phyloP scores from a whole-genome alignment of 2,113 vertebrate species.

The Cyanoderma ruficeps region DNA sequence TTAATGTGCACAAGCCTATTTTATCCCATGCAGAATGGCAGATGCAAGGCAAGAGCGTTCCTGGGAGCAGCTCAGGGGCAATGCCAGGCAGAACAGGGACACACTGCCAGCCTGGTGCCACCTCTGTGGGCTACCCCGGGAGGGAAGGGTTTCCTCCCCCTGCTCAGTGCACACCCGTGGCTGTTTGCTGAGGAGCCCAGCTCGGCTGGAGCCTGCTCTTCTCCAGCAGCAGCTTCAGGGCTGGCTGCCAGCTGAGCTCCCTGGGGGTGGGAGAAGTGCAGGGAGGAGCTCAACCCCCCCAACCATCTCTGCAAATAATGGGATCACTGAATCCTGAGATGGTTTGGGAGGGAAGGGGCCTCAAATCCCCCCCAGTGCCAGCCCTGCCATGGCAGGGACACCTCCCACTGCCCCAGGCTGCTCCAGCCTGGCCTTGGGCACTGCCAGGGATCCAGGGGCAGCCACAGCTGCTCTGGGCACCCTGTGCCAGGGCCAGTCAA shows the following conservation, averaged over 20 bases:
- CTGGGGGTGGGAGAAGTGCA: background rate
- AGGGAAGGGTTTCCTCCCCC: too few species aligned
- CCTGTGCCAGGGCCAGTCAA: background rate
- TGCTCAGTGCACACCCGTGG: rapidly evolving
- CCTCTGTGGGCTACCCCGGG: background rate
- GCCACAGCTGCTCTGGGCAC: background rate
- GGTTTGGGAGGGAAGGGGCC: background rate
- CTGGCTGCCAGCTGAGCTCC: background rate
- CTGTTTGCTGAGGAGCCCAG: background rate
- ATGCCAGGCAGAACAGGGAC: background rate
- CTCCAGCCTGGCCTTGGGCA: background rate
- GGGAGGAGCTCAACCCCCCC: background rate
- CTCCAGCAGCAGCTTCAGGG: background rate
- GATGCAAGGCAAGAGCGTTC: rapidly evolving
- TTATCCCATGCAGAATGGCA: rapidly evolving
- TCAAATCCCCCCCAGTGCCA: rapidly evolving
- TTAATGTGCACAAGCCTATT: rapidly evolving
- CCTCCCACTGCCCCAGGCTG: background rate
- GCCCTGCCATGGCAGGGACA: background rate
- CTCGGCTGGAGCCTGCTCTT: background rate
- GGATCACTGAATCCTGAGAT: background rate
- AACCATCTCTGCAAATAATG: rapidly evolving
- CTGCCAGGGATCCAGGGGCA: background rate
- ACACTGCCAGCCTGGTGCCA: background rate
- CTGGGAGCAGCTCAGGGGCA: background rate